A percentile compares a stretch with the other conserved stretches of the same genome.
Evolutionary conservation across 2,797 vertebrate species (phyloP).

Genomic region (Onychomys torridus): DNA sequence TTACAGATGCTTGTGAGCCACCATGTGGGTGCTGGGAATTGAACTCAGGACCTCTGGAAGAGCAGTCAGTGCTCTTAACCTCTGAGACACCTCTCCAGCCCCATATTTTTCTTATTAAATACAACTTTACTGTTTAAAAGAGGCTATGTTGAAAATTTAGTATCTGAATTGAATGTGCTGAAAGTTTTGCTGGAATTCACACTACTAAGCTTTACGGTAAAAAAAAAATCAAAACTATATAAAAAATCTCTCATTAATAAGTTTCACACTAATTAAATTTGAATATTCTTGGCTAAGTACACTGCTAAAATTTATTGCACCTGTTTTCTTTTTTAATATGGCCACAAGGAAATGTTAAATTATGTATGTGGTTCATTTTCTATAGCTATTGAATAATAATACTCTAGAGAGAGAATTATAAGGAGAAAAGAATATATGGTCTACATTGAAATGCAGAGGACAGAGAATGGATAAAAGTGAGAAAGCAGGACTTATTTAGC

Average conservation of each 20-base stretch:
- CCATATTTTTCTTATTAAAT: not conserved
- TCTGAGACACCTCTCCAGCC: not conserved
- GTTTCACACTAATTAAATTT: slow-evolving; percentile 50
- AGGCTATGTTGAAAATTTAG: not conserved
- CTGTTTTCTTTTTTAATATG: slow-evolving; percentile 32
- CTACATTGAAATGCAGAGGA: not conserved
- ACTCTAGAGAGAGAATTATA: slow-evolving; percentile 21
- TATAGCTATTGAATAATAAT: not conserved
- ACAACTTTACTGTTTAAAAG: slow-evolving; percentile 45
- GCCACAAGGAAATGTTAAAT: slow-evolving; percentile 27
- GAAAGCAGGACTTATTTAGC: not conserved
- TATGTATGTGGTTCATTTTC: slow-evolving; percentile 24
- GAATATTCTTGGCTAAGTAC: not conserved
- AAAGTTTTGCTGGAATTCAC: slow-evolving; percentile 34
- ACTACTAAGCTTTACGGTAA: not conserved
- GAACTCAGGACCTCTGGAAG: not conserved
- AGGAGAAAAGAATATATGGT: not conserved
- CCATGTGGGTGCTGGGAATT: not conserved
- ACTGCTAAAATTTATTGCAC: slow-evolving; percentile 45
- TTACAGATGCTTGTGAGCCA: not conserved
- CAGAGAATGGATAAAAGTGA: not conserved
- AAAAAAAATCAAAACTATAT: not conserved
- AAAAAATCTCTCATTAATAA: slow-evolving; percentile 13
- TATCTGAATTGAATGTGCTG: not conserved
- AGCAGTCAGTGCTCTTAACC: not conserved